Percentiles rank a stretch among this genome's conserved stretches.
phyloP scores from a whole-genome alignment of 2,888 invertebrate genomes.

The Cheilosia soror region DNA sequence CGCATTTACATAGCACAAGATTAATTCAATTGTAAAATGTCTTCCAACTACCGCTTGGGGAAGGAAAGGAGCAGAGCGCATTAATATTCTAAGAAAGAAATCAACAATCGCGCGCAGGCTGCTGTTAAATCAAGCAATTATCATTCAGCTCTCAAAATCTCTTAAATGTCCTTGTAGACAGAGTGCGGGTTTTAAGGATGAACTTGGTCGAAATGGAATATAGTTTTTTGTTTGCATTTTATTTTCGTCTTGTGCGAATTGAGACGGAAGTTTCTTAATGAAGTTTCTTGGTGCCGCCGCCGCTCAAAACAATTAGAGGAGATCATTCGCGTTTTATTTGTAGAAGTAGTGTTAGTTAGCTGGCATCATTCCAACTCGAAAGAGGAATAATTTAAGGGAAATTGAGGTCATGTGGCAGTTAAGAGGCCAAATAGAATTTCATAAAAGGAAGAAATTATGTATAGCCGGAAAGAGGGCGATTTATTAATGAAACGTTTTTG shows the following conservation, averaged over 20 bases:
- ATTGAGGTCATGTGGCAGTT: constrained; percentile 29
- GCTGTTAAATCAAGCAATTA: constrained; percentile 70
- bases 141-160: constrained; percentile 51
- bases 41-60: not conserved
- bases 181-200: constrained; percentile 13
- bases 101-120: not conserved
- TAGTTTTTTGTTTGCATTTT: not conserved
- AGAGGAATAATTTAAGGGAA: constrained; percentile 20
- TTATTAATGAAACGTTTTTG: not conserved
- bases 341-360: not conserved
- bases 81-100: constrained; percentile 23
- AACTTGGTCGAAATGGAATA: not conserved
- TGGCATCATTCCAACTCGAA: constrained; percentile 6
- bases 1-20: constrained; percentile 33
- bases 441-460: not conserved
- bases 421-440: not conserved
- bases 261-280: constrained; percentile 41
- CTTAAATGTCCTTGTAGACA: constrained; percentile 46
- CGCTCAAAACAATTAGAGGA: constrained; percentile 28
- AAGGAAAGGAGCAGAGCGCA: not conserved
- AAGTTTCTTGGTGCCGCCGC: constrained; percentile 38
- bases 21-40: constrained; percentile 45
- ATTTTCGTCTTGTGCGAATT: constrained; percentile 6
- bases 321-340: constrained; percentile 4
- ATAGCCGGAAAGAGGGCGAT: not conserved